Conservation (phyloP, 2,888 invertebrate species). For the Cataglyphis rosenhaueri region DNA sequence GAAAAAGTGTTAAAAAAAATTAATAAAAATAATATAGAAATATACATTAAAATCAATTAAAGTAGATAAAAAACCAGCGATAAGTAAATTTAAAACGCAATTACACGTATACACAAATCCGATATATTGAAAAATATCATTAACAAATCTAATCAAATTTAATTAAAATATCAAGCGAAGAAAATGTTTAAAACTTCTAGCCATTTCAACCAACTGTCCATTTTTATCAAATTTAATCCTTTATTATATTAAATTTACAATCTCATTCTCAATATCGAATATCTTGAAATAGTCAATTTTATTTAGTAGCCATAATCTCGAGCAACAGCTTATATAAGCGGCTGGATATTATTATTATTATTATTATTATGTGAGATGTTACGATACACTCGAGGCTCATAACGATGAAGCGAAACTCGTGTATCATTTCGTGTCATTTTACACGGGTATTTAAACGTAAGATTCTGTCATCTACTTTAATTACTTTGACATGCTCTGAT, state of each 20-base stretch:
- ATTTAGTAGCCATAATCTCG: slow-evolving; percentile 26
- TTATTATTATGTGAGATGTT: slow-evolving; percentile 62
- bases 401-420: slow-evolving; percentile 77
- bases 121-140: not conserved
- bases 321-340: slow-evolving; percentile 6
- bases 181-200: not conserved
- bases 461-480: slow-evolving; percentile 65
- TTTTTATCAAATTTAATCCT: not conserved
- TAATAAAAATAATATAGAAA: slow-evolving; percentile 8
- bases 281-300: slow-evolving; percentile 12
- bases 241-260: not conserved
- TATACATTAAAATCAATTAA: not conserved
- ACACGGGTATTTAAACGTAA: slow-evolving; percentile 81
- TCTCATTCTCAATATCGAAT: not conserved
- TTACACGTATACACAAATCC: not conserved
- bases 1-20: not conserved
- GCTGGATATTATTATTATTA: not conserved
- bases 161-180: not conserved
- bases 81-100: not conserved
- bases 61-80: not conserved
- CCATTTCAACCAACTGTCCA: too few relatives aligned
- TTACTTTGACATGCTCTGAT: slow-evolving; percentile 20
- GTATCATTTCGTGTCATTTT: slow-evolving; percentile 80
- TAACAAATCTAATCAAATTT: not conserved
- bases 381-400: slow-evolving; percentile 81